Percentiles rank a stretch among this genome's conserved stretches.
These are phyloP conservation scores for Sebastes steindachneri DNA, from an alignment of 2,797 vertebrate genomes.

Conservation along the genomic window DNA sequence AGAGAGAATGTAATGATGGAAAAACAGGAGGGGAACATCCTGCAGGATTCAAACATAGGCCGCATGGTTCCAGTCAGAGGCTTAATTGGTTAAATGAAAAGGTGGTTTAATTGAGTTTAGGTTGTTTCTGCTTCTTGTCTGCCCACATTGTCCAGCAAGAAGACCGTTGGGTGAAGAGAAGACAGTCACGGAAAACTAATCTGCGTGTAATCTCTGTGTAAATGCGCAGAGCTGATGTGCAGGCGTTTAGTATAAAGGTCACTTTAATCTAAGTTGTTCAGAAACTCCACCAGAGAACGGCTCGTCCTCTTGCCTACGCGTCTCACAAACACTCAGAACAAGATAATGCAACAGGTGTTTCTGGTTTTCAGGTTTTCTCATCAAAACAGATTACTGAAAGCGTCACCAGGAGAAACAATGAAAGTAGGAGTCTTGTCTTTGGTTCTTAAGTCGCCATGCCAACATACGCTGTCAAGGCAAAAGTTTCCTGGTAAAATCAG, in stretches of 20 bases:
- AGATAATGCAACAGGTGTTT: not conserved
- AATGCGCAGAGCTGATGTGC: not conserved
- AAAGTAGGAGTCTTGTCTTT: not conserved
- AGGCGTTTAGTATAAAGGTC: slow-evolving; percentile 16
- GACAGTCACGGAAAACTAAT: not conserved
- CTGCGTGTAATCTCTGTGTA: not conserved
- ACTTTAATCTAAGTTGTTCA: not conserved
- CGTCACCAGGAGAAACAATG: not conserved
- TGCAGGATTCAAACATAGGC: not conserved
- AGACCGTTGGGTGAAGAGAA: not conserved
- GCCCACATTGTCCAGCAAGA: not conserved
- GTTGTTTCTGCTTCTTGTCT: not conserved
- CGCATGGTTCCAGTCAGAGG: not conserved
- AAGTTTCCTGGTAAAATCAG: not conserved
- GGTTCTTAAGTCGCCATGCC: not conserved
- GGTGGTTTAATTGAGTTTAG: slow-evolving; percentile 15
- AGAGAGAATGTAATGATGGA: not conserved
- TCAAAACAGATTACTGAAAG: not conserved
- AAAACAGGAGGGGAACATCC: not conserved
- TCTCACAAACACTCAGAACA: not conserved
- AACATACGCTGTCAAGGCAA: not conserved
- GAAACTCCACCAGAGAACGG: not conserved
- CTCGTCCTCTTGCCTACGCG: not conserved
- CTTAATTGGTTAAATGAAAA: slow-evolving; percentile 5
- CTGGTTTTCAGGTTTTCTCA: not conserved